Evolutionary conservation across 2,888 invertebrate species (phyloP).

Genomic region (Neelides folsomi): DNA sequence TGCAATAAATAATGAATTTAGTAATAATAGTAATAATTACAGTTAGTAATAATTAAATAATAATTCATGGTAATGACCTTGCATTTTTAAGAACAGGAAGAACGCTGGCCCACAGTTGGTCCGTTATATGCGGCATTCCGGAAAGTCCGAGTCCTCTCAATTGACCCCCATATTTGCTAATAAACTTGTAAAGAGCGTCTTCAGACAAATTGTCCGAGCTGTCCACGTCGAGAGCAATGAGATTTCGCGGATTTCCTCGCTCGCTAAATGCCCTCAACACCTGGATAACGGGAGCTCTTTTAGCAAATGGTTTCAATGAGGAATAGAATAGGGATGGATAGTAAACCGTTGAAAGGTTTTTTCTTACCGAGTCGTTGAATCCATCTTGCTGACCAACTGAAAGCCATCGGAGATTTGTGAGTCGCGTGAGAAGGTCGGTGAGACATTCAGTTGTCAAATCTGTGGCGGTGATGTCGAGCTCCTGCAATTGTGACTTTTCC

Average conservation of each 20-base stretch:
- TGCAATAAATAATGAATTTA: too few relatives aligned
- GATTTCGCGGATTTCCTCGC: constrained; percentile 55
- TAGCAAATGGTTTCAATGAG: too few relatives aligned
- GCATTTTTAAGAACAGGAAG: constrained; percentile 81
- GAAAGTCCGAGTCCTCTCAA: constrained; percentile 75
- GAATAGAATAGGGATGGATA: too few relatives aligned
- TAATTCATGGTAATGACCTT: too few relatives aligned
- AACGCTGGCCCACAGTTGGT: constrained; percentile 94
- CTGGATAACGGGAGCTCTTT: too few relatives aligned
- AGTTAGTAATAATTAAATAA: too few relatives aligned
- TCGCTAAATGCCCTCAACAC: constrained; percentile 83
- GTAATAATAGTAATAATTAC: too few relatives aligned
- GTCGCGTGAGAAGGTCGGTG: constrained; percentile 75
- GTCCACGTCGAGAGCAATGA: constrained; percentile 82
- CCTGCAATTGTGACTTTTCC: constrained; percentile 88
- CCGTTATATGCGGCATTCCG: constrained; percentile 96
- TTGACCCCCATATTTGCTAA: constrained; percentile 77
- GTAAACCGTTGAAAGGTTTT: neutral
- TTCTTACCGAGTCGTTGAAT: constrained; percentile 71
- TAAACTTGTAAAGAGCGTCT: constrained; percentile 78
- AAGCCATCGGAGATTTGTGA: constrained; percentile 72
- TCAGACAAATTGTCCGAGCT: constrained; percentile 91
- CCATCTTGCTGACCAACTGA: constrained; percentile 96
- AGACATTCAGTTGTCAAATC: constrained; percentile 88
- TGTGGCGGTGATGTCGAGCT: constrained; percentile 92